These are phyloP conservation scores for Chrysomallon squamiferum DNA, from an alignment of 1,140 invertebrate genomes.

Conservation along the genomic window DNA sequence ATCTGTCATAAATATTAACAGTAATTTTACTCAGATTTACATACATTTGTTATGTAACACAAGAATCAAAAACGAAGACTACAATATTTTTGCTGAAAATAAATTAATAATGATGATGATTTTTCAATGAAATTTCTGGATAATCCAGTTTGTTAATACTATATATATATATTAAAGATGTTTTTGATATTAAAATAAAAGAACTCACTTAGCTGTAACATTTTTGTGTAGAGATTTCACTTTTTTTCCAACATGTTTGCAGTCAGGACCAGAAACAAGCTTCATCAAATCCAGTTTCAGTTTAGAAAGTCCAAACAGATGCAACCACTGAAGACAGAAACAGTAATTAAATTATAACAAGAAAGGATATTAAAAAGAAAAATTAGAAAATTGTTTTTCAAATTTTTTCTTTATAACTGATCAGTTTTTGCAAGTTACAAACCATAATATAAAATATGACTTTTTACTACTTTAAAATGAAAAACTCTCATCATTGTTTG, in stretches of 20 bases:
- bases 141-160: too few relatives aligned
- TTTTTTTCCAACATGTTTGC: slow-evolving; percentile 56
- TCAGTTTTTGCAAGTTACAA: too few relatives aligned
- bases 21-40: too few relatives aligned
- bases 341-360: too few relatives aligned
- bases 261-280: slow-evolving; percentile 61
- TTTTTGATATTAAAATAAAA: not conserved
- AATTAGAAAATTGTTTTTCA: not conserved
- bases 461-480: too few relatives aligned
- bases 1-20: slow-evolving; percentile 39
- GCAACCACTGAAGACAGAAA: slow-evolving; percentile 56
- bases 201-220: slow-evolving; percentile 60
- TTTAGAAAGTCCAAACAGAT: slow-evolving; percentile 57
- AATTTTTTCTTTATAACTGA: too few relatives aligned
- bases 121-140: too few relatives aligned
- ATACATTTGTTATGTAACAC: not conserved
- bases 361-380: not conserved
- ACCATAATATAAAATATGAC: too few relatives aligned
- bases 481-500: too few relatives aligned
- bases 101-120: not conserved
- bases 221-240: slow-evolving; percentile 59
- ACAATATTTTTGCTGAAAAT: not conserved
- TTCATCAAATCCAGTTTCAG: slow-evolving; percentile 61
- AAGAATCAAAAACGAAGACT: not conserved
- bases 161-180: too few relatives aligned